These are phyloP conservation scores for Phallusia fumigata DNA, from an alignment of 23 tunicate species.

Conservation along the genomic window DNA sequence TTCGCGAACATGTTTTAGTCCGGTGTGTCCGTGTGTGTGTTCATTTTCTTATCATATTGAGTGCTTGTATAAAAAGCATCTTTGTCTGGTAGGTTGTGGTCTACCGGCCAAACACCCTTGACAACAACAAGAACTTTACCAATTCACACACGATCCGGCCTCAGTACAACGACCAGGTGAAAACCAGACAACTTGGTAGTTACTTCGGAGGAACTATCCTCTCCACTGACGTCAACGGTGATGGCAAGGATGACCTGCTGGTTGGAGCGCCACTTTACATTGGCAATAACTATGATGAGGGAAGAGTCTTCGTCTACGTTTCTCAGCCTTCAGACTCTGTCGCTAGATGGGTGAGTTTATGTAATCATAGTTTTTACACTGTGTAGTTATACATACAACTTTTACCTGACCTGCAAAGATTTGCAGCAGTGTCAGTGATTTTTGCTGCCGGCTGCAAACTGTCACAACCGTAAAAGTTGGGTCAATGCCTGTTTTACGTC, in stretches of 20 bases:
- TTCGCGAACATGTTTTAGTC: too few species aligned
- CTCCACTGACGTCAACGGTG: conserved; percentile 46
- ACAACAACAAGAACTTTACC: conserved; percentile 18
- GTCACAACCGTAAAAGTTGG: too few species aligned
- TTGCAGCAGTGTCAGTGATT: too few species aligned
- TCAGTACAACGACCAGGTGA: background rate
- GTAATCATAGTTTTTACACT: too few species aligned
- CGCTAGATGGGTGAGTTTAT: conserved; percentile 26
- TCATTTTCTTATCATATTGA: too few species aligned
- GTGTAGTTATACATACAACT: too few species aligned
- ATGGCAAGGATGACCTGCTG: conserved; percentile 48
- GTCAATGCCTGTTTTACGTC: too few species aligned
- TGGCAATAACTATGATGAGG: conserved; percentile 36
- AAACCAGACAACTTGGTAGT: conserved; percentile 47
- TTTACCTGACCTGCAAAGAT: too few species aligned
- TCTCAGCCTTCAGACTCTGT: conserved; percentile 3
- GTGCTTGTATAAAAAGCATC: too few species aligned
- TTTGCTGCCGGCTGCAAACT: too few species aligned
- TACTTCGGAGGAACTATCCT: conserved; percentile 76
- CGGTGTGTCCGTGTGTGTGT: too few species aligned
- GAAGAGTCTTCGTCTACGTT: conserved; percentile 50
- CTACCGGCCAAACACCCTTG: conserved; percentile 13
- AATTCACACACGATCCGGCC: conserved; percentile 37
- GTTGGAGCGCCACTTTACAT: conserved; percentile 64
- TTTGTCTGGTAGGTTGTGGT: conserved; percentile 55